These are phyloP conservation scores for Actias luna DNA, from an alignment of 2,888 invertebrate genomes.

Conservation along the genomic window DNA sequence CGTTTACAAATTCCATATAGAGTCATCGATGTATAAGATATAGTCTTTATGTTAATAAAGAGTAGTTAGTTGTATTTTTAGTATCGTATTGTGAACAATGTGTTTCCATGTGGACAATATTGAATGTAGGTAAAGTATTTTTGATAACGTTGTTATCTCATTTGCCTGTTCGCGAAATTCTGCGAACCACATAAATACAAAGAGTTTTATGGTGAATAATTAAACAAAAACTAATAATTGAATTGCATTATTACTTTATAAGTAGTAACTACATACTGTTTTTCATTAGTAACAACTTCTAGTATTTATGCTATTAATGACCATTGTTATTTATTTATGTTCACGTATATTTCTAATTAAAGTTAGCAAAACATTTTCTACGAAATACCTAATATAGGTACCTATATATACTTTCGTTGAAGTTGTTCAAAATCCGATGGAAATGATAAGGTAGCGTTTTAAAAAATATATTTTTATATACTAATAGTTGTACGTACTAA, in stretches of 20 bases:
- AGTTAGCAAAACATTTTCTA: not conserved
- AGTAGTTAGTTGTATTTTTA: not conserved
- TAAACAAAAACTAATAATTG: not conserved
- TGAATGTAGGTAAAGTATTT: slow-evolving; percentile 17
- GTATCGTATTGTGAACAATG: not conserved
- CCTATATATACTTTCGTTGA: no score
- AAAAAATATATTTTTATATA: no score
- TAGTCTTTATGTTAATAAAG: no score
- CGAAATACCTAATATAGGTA: not conserved
- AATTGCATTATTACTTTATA: not conserved
- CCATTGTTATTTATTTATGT: not conserved
- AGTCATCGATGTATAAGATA: no score
- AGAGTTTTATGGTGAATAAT: slow-evolving; percentile 6
- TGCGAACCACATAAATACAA: slow-evolving; percentile 15
- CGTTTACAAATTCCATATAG: no score
- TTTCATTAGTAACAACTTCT: not conserved
- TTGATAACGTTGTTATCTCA: slow-evolving; percentile 18
- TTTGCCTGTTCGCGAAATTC: slow-evolving; percentile 16
- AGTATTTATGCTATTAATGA: not conserved
- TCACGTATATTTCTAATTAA: not conserved
- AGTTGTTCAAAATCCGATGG: not conserved
- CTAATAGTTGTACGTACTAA: no score
- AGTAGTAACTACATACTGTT: not conserved
- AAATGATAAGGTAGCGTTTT: no score
- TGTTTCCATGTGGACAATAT: slow-evolving; percentile 1